phyloP scores from a whole-genome alignment of 2,113 vertebrate genomes.

The Callospermophilus lateralis region DNA sequence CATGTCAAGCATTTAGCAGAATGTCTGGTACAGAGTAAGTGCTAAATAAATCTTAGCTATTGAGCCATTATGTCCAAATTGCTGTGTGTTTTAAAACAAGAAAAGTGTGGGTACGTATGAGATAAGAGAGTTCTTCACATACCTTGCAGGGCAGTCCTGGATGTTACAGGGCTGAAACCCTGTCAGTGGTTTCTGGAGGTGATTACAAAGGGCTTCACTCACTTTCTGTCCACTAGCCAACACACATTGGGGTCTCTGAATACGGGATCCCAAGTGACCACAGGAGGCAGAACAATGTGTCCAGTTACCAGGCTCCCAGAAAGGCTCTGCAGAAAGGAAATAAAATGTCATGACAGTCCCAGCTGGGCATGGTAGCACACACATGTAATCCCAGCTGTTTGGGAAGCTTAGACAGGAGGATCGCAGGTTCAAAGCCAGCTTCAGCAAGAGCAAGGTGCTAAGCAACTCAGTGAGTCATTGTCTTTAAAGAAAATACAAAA shows the following conservation, averaged over 20 bases:
- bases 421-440: no score
- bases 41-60: not conserved
- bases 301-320: slow-evolving; percentile 91
- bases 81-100: not conserved
- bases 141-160: slow-evolving; percentile 93
- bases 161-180: slow-evolving; percentile 88
- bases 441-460: no score
- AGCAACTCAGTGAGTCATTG: no score
- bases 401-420: no score
- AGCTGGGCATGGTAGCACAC: no score
- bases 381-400: no score
- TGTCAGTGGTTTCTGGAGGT: slow-evolving; percentile 86
- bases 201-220: slow-evolving; percentile 86
- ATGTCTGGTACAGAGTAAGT: fast-evolving
- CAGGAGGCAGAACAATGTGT: slow-evolving; percentile 92
- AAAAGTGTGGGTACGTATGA: fast-evolving
- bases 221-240: slow-evolving; percentile 83
- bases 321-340: slow-evolving; percentile 86
- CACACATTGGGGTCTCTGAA: slow-evolving; percentile 86
- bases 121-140: not conserved
- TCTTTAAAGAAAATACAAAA: no score
- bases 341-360: not conserved
- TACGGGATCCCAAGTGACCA: slow-evolving; percentile 89
- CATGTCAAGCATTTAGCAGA: not conserved
- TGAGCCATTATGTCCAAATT: not conserved